Evolutionary conservation across 2,113 vertebrate species (phyloP).

Genomic region (Aptenodytes forsteri): DNA sequence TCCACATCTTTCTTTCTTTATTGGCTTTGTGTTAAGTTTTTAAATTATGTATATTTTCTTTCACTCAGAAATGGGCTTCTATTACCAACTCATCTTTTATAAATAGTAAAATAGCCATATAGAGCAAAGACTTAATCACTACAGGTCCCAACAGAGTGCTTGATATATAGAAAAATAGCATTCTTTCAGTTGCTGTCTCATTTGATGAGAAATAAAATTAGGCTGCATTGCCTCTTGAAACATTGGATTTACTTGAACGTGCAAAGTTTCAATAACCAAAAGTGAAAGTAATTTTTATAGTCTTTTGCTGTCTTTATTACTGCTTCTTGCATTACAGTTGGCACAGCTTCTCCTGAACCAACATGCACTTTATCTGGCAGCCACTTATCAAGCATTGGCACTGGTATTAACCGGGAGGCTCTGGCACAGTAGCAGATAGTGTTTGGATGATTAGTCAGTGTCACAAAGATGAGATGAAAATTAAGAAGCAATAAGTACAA

Average conservation of each 20-base stretch:
- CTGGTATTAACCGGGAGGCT: conserved; percentile 4
- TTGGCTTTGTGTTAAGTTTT: not conserved
- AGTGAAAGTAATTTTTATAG: not conserved
- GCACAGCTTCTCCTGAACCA: not conserved
- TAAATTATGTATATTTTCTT: not conserved
- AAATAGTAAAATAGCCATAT: not conserved
- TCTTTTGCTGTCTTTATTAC: not conserved
- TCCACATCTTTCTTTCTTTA: not conserved
- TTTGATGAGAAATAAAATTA: not conserved
- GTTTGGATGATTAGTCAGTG: conserved; percentile 4
- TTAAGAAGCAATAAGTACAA: conserved; percentile 18
- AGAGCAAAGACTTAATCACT: not conserved
- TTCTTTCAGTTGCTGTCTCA: not conserved
- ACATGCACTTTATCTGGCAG: not conserved
- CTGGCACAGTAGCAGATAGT: not conserved
- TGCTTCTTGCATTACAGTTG: not conserved
- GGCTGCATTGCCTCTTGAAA: not conserved
- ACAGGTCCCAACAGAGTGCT: not conserved
- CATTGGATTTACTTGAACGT: not conserved
- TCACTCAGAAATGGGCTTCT: not conserved
- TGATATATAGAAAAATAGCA: not conserved
- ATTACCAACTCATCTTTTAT: not conserved
- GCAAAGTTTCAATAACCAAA: not conserved
- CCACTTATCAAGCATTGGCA: not conserved
- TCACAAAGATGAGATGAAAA: not conserved